Conservation (phyloP, 1,140 invertebrate genomes). For the Pentalonia nigronervosa region DNA sequence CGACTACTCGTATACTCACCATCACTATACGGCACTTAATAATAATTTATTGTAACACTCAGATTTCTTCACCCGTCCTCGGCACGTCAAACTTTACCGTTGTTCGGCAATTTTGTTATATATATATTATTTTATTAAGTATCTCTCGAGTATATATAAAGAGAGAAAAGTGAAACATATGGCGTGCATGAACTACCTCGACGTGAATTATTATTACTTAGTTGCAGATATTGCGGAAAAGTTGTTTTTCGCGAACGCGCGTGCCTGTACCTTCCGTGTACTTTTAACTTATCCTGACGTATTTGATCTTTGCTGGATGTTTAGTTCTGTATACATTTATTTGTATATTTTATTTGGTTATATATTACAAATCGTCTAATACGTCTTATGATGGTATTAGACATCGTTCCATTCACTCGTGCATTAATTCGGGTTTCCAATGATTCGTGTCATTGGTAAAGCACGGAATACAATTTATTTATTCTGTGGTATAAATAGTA, state of each 20-base stretch:
- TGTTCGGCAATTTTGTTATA: background rate
- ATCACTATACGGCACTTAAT: background rate
- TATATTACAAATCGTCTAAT: background rate
- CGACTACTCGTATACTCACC: background rate
- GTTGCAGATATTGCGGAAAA: background rate
- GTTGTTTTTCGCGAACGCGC: background rate
- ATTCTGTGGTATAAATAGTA: background rate
- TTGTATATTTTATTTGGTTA: background rate
- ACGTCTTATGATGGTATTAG: background rate
- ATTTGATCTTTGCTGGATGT: background rate
- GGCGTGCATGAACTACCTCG: background rate
- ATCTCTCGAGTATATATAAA: background rate
- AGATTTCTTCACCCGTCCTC: background rate
- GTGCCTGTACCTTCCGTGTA: background rate
- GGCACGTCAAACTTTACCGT: background rate
- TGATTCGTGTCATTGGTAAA: background rate
- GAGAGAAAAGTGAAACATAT: slow-evolving; percentile 12
- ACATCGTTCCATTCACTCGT: background rate
- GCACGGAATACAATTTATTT: too few relatives aligned
- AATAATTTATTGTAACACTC: background rate
- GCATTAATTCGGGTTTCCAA: background rate
- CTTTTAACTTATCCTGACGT: background rate
- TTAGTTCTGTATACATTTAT: background rate
- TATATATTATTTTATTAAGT: background rate
- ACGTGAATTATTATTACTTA: background rate